Base-by-base conservation (phyloP, 2,888 invertebrate genomes). In the Lissocephala sabroskyi region DNA sequence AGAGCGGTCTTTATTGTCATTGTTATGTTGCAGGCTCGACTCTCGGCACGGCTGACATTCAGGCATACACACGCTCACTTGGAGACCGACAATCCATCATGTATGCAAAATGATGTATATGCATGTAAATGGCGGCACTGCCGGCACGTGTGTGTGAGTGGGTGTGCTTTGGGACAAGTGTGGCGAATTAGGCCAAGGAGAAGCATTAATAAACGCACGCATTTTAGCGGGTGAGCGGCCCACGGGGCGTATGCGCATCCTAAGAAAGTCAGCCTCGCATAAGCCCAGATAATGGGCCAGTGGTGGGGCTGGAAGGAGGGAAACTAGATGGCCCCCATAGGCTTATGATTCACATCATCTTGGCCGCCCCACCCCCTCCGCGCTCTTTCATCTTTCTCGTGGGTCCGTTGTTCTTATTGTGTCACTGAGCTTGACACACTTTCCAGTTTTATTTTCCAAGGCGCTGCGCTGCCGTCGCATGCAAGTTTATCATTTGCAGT, bases 151-250 rank as follows among this genome's bases (percentile, higher is more conserved):
- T n/a, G n/a, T n/a, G n/a, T n/a, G n/a, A n/a, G n/a, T n/a, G n/a
- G n/a, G n/a, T n/a, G n/a, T n/a, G n/a, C n/a, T 13, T 10, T 23
- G 26, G 14, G 49, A 19, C 70, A 71, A 71, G 74, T 76, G 70
- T 65, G 53, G 74, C 64, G 66, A 73, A 76, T 73, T 71, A 71
- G 71, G 71, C 77, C 71, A 71, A 71, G 71, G 71, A 76, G 77
- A 73, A 74, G 76, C 75, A 68, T 77, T 76, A 76, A 76, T 77
- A 74, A 76, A 70, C 71, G 77, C 71, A 70, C 71, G 77, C 71
- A 77, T 73, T 23, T 77, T 74, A 65, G 61, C 62, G 70, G 62
- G 3, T 77, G 70, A 65, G 61, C 62, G 70, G 62, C 63, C 50
- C 61, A 64, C 58, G 61, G 45, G 65, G 61, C 62, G 59, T 68